Conservation (phyloP, 2,113 vertebrate genomes). For the Grallaria varia region DNA sequence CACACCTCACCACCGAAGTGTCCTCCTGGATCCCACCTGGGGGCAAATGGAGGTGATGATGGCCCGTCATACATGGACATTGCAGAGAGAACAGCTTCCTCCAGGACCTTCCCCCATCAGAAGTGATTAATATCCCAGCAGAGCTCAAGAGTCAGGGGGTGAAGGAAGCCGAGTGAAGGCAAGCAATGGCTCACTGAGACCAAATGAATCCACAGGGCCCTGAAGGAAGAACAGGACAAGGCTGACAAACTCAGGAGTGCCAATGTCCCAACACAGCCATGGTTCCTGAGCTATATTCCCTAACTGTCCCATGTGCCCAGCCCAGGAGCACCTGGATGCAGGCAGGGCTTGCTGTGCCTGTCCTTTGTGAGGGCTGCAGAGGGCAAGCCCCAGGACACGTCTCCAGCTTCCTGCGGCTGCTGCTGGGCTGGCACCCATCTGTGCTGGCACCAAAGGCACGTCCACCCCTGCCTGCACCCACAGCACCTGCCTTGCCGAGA, state of each 20-base stretch:
- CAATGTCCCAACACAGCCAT: fast-evolving
- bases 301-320: fast-evolving
- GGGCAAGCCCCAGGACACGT: background rate
- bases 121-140: background rate
- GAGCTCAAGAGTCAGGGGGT: background rate
- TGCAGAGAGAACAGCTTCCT: background rate
- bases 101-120: background rate
- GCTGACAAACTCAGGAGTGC: background rate
- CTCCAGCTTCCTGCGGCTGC: background rate
- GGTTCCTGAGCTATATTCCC: background rate
- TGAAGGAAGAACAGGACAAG: background rate
- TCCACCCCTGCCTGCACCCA: background rate
- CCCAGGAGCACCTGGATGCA: background rate
- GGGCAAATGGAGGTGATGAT: background rate
- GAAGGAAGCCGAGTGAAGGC: background rate
- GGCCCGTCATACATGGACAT: fast-evolving
- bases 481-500: background rate
- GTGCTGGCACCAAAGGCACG: background rate
- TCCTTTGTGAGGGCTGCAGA: background rate
- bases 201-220: fast-evolving
- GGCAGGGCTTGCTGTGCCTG: background rate
- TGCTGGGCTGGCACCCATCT: fast-evolving
- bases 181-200: background rate
- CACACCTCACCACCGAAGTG: background rate
- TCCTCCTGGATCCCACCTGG: background rate